Percentiles rank a stretch among this genome's conserved stretches.
Evolutionary conservation across 2,888 invertebrate genomes (phyloP).

Genomic region (Opisthograptis luteolata): DNA sequence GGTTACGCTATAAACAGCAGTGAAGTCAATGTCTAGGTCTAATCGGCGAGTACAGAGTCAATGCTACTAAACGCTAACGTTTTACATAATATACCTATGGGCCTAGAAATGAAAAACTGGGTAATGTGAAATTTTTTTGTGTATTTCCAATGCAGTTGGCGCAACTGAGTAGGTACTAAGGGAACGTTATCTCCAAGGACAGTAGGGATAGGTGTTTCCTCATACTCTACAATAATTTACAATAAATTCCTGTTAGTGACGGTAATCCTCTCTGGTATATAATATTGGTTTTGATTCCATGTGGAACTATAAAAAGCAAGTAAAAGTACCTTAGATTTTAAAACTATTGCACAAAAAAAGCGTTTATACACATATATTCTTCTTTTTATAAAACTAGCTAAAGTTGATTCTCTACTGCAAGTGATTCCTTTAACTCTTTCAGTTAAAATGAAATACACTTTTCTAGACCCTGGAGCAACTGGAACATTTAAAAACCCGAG

Average conservation of each 20-base stretch:
- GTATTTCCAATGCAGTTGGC: constrained; percentile 74
- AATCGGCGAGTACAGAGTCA: constrained; percentile 26
- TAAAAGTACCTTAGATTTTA: constrained; percentile 27
- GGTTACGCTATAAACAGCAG: constrained; percentile 30
- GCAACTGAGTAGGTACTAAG: constrained; percentile 60
- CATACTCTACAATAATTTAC: constrained; percentile 30
- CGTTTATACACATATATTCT: constrained; percentile 29
- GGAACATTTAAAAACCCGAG: not conserved
- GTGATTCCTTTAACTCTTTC: constrained; percentile 1
- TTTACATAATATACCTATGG: constrained; percentile 5
- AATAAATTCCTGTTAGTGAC: constrained; percentile 29
- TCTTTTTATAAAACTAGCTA: constrained; percentile 31
- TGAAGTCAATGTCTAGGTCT: constrained; percentile 44
- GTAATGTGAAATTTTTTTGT: constrained; percentile 75
- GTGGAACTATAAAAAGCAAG: constrained; percentile 31
- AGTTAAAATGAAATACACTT: not conserved
- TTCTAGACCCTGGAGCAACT: not conserved
- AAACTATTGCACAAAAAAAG: constrained; percentile 31
- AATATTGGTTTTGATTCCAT: constrained; percentile 30
- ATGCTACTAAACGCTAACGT: constrained; percentile 25
- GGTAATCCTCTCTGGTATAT: constrained; percentile 23
- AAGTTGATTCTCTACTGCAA: constrained; percentile 25
- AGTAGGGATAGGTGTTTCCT: constrained; percentile 43
- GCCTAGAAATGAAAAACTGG: constrained; percentile 71
- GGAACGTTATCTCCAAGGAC: constrained; percentile 58